Base-by-base conservation (phyloP, 2,113 vertebrate genomes). In the Cynocephalus volans region DNA sequence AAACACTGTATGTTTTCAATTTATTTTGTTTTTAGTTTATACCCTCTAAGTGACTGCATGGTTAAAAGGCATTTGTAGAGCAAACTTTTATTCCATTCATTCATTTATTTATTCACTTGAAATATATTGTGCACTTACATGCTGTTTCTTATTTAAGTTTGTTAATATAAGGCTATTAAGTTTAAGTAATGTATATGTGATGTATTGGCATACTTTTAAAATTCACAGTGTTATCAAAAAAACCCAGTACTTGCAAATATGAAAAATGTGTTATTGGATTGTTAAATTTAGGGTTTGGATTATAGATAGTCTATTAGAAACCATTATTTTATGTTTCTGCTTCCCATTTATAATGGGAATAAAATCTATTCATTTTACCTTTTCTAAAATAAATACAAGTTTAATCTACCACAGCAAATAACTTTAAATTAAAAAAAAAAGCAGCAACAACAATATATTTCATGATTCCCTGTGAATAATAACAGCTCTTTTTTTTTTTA, bases 401-500 rank as follows among this genome's bases (percentile, higher is more conserved):
- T 92, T 95, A 62, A 80, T 41, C 18, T 86, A 87, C 7, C 36
- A 96, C 45, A 56, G 69, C 23, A 98, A 97, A 91, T 33, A 67
- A 93, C 96, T 73, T 58, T 87, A n/a, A 85, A 58, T 79, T 73
- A 15, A 45, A 88, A 89, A 94, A 96, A 90, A 45, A 54, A 64
- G 23, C 28, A 88, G 17, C 48, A 93, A 21, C n/a, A 88, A 88
- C 85, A 94, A 93, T 97, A 64, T 54, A 92, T 3, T 69, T 94
- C 54, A 77, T 1, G 93, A 72, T 72, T 96, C 76, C 82, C 58
- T 97, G 36, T 96, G 94, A 98, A 97, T 96, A 95, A 82, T 95
- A 95, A 77, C 64, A 88, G 64, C 86, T 96, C 90, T 97, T 97
- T 98, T 98, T 72, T 82, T 85, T 98, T 72, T 82, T 85, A 48